A percentile compares a stretch with the other conserved stretches of the same genome.
Evolutionary conservation across 2,888 invertebrate genomes (phyloP).

Genomic region (Andrena marginata): DNA sequence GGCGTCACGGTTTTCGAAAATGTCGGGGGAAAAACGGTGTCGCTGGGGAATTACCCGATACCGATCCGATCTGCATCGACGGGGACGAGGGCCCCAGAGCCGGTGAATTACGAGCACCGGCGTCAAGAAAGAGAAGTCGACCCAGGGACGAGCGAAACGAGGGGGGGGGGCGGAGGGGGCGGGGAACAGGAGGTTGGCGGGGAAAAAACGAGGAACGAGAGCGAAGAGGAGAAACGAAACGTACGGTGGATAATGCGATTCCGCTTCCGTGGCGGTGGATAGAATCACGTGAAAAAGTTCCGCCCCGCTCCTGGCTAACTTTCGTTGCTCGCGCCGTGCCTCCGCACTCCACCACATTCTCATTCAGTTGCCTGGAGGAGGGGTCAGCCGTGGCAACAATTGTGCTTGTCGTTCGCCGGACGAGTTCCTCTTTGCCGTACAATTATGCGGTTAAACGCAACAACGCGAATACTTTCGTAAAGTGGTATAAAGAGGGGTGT

Average conservation of each 20-base stretch:
- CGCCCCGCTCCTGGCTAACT: constrained; percentile 56
- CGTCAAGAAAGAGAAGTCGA: constrained; percentile 43
- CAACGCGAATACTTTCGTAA: background rate
- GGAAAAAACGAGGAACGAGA: background rate
- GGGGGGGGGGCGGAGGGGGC: background rate
- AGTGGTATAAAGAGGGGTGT: background rate
- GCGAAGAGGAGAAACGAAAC: constrained; percentile 47
- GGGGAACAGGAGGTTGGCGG: too few species aligned
- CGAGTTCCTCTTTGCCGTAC: constrained; percentile 20
- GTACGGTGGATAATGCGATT: constrained; percentile 73
- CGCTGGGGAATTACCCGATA: constrained; percentile 51
- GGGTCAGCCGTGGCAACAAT: constrained; percentile 55
- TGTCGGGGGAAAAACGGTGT: constrained; percentile 57
- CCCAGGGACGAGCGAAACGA: background rate
- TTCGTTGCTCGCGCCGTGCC: constrained; percentile 53
- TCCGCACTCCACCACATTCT: background rate
- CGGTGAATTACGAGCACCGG: constrained; percentile 57
- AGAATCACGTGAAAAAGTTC: constrained; percentile 69
- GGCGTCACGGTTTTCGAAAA: constrained; percentile 45
- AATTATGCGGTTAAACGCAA: constrained; percentile 31
- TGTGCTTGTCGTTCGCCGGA: constrained; percentile 47
- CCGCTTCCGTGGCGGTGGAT: constrained; percentile 57
- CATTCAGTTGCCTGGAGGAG: constrained; percentile 40
- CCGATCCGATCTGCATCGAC: constrained; percentile 61
- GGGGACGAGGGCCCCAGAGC: constrained; percentile 23